Percentiles rank a stretch among this genome's conserved stretches.
phyloP scores from a whole-genome alignment of 2,113 vertebrate genomes.

The Cheilinus undulatus region DNA sequence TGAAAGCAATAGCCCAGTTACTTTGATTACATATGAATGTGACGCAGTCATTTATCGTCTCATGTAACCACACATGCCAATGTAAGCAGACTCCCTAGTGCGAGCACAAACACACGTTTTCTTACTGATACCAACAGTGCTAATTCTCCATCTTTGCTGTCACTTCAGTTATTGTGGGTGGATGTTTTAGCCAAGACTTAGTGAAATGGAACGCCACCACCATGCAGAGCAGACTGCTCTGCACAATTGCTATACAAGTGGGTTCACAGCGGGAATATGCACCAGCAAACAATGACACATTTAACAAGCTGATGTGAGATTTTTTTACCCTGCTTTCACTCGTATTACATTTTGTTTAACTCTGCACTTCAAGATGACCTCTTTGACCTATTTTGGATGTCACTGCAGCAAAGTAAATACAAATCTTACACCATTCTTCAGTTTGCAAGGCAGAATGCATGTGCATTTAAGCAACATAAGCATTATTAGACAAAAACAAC shows the following conservation, averaged over 20 bases:
- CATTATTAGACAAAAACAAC: neutral
- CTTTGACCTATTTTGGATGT: neutral
- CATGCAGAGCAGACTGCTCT: slow-evolving; percentile 44
- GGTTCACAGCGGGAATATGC: slow-evolving; percentile 48
- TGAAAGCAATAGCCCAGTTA: slow-evolving; percentile 7
- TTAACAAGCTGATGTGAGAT: slow-evolving; percentile 4
- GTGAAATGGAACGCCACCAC: slow-evolving; percentile 56
- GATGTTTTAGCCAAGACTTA: slow-evolving; percentile 58
- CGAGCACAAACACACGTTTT: slow-evolving; percentile 33
- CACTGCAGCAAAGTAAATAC: neutral
- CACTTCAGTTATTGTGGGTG: slow-evolving; percentile 53
- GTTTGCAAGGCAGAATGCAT: neutral
- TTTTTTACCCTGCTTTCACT: slow-evolving; percentile 7
- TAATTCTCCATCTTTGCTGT: slow-evolving; percentile 36
- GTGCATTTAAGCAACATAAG: neutral
- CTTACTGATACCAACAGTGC: slow-evolving; percentile 43
- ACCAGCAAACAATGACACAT: slow-evolving; percentile 50
- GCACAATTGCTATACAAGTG: slow-evolving; percentile 47
- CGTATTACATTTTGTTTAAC: neutral
- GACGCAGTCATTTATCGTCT: slow-evolving; percentile 61
- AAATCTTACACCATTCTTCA: neutral
- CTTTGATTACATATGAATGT: slow-evolving; percentile 51
- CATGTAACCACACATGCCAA: neutral
- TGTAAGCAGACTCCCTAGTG: slow-evolving; percentile 14
- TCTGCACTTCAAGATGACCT: neutral